Conservation (phyloP, 2,888 invertebrate genomes). For the Acleris sparsana region DNA sequence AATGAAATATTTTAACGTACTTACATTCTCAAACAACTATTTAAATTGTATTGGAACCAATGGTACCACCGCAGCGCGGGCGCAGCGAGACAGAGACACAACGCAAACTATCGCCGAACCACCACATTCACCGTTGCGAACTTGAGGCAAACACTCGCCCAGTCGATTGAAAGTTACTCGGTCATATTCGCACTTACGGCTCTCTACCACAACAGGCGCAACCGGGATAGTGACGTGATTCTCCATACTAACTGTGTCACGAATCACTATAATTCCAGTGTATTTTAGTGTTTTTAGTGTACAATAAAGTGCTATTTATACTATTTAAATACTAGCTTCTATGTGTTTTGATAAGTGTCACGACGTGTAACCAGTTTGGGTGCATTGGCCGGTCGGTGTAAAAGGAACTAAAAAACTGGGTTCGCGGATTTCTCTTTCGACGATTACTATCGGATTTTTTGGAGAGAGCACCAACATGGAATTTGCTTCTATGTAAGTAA, state of each 20-base stretch:
- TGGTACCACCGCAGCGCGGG: conserved; percentile 50
- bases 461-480: conserved; percentile 41
- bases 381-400: conserved; percentile 43
- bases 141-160: conserved; percentile 50
- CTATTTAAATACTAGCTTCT: conserved; percentile 21
- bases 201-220: conserved; percentile 43
- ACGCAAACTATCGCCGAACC: conserved; percentile 42
- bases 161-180: conserved; percentile 48
- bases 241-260: conserved; percentile 36
- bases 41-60: too few relatives aligned
- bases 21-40: not conserved
- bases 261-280: conserved; percentile 29
- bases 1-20: too few relatives aligned
- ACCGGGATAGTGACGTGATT: conserved; percentile 54
- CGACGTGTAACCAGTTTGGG: conserved; percentile 44
- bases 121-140: conserved; percentile 60
- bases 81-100: conserved; percentile 54
- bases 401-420: conserved; percentile 44
- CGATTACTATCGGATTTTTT: conserved; percentile 41
- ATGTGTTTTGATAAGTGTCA: conserved; percentile 40
- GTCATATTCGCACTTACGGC: conserved; percentile 44
- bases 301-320: conserved; percentile 23
- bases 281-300: conserved; percentile 22
- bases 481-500: conserved; percentile 38
- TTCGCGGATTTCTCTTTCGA: conserved; percentile 44